phyloP scores from a whole-genome alignment of 2,113 vertebrate species.

The Conger conger region DNA sequence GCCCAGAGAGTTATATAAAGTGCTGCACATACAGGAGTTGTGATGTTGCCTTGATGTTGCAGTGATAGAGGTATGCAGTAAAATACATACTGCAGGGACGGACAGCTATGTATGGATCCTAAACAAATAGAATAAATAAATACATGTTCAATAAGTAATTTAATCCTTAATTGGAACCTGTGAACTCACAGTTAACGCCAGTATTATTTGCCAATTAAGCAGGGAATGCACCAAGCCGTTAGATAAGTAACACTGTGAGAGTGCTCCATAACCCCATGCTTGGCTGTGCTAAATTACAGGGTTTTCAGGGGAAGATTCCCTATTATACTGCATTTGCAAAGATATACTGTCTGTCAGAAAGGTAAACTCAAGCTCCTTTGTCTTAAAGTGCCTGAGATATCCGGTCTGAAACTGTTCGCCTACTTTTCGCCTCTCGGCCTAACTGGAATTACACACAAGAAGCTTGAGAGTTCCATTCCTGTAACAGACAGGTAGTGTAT shows the following conservation, averaged over 20 bases:
- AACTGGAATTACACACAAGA: neutral
- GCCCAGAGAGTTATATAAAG: neutral
- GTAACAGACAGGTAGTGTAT: neutral
- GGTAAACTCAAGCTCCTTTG: conserved; percentile 44
- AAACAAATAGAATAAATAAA: neutral
- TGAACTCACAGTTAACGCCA: neutral
- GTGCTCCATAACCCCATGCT: neutral
- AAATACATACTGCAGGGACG: neutral
- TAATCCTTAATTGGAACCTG: neutral
- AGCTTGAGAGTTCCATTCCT: neutral
- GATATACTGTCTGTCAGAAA: conserved; percentile 48
- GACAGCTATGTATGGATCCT: neutral
- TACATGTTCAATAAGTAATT: neutral
- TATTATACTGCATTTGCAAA: conserved; percentile 42
- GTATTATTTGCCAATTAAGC: neutral
- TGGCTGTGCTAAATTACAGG: conserved; percentile 47
- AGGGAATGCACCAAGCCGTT: no score
- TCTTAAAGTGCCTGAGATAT: conserved; percentile 47
- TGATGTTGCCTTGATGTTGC: conserved; percentile 20
- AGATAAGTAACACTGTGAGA: neutral
- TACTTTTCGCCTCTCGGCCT: conserved; percentile 5
- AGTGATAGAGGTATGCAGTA: neutral
- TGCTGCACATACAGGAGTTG: neutral
- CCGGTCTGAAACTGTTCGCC: conserved; percentile 26
- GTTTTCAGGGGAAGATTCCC: conserved; percentile 26